phyloP scores from a whole-genome alignment of 2,113 vertebrate species.

The Cavia aperea region DNA sequence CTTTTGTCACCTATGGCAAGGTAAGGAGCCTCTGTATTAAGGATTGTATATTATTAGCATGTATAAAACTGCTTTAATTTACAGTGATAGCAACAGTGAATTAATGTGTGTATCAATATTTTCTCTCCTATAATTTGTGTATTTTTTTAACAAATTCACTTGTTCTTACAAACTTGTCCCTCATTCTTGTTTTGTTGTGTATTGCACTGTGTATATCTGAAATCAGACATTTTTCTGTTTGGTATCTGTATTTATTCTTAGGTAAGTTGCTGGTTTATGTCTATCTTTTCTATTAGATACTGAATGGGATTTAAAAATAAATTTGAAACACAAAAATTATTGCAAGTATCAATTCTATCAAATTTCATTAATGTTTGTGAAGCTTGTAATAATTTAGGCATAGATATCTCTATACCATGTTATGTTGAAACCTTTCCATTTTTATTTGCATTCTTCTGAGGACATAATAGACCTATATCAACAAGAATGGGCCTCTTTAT shows the following conservation, averaged over 20 bases:
- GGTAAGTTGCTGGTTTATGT: neutral
- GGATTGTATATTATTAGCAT: neutral
- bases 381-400: neutral
- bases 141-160: neutral
- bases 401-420: neutral
- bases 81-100: neutral
- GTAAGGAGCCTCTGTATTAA: neutral
- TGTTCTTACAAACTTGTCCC: neutral
- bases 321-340: neutral
- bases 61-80: neutral
- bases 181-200: neutral
- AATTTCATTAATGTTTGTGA: neutral
- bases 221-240: neutral
- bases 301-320: neutral
- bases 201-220: neutral
- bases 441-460: neutral
- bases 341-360: neutral
- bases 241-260: neutral
- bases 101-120: neutral
- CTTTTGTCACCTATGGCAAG: neutral
- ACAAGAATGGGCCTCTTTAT: neutral
- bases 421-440: neutral
- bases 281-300: neutral
- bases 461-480: neutral
- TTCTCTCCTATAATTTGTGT: neutral